These are phyloP conservation scores for Chaetodon trifasciatus DNA, from an alignment of 2,797 vertebrate species.

Conservation along the genomic window DNA sequence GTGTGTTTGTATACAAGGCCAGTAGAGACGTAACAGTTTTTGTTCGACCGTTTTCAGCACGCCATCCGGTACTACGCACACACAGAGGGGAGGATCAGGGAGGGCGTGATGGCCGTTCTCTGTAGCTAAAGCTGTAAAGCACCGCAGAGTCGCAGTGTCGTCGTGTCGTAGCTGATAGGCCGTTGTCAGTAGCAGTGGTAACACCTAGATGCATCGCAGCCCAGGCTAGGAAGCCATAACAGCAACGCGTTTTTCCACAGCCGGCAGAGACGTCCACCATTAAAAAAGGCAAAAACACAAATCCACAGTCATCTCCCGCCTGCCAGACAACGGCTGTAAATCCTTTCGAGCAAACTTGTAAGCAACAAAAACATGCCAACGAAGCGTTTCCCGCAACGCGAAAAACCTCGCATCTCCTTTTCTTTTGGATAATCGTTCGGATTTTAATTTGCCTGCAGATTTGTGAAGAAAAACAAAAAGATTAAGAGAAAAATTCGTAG, in stretches of 20 bases:
- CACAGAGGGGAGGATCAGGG: neutral
- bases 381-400: neutral
- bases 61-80: slow-evolving; percentile 3
- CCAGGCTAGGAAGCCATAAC: neutral
- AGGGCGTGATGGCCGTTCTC: neutral
- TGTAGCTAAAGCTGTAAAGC: slow-evolving; percentile 26
- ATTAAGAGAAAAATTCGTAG: slow-evolving; percentile 38
- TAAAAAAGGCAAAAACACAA: neutral
- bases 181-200: slow-evolving; percentile 17
- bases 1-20: slow-evolving; percentile 50
- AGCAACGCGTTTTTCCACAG: slow-evolving; percentile 9
- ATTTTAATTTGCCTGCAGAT: slow-evolving; percentile 72
- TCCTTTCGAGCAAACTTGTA: slow-evolving; percentile 21
- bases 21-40: slow-evolving; percentile 38
- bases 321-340: slow-evolving; percentile 30
- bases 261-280: slow-evolving; percentile 18
- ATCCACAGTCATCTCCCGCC: slow-evolving; percentile 10
- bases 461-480: slow-evolving; percentile 35
- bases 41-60: neutral
- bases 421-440: slow-evolving; percentile 32
- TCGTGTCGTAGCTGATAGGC: slow-evolving; percentile 42
- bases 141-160: slow-evolving; percentile 7
- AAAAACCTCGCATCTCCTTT: slow-evolving; percentile 33
- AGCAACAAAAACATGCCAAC: slow-evolving; percentile 41
- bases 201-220: slow-evolving; percentile 16